Percentiles rank a stretch among this genome's conserved stretches.
Conservation (phyloP, 2,113 vertebrate genomes). For the Triplophysa dalaica region DNA sequence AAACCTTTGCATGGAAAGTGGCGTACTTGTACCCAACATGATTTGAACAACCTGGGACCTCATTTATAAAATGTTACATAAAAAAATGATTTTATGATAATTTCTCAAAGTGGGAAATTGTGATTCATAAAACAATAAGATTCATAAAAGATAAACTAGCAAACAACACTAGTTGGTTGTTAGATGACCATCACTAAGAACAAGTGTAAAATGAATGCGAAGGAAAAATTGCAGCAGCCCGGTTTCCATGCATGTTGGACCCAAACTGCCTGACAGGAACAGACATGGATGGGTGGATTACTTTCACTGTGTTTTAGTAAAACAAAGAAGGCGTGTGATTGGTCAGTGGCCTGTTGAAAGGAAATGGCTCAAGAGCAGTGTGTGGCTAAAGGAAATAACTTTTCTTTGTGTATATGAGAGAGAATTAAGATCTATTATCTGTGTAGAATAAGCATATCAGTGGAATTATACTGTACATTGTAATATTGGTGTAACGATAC, state of each 20-base stretch:
- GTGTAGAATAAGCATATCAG: not conserved
- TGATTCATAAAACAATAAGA: no score
- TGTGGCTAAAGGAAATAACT: conserved; percentile 34
- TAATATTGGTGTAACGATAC: no score
- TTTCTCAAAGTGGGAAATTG: no score
- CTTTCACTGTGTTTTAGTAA: conserved; percentile 1
- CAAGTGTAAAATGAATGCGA: not conserved
- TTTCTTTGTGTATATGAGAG: conserved; percentile 6
- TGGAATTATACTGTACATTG: no score
- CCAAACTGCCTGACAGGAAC: not conserved
- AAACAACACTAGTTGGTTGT: not conserved
- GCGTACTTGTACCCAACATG: no score
- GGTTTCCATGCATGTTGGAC: conserved; percentile 4
- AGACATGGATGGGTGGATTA: conserved; percentile 7
- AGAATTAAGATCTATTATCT: not conserved
- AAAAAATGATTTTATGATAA: no score
- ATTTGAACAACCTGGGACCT: no score
- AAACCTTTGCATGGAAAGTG: no score
- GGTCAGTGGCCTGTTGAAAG: conserved; percentile 7
- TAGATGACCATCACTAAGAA: not conserved
- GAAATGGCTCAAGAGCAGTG: conserved; percentile 20
- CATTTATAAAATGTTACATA: no score
- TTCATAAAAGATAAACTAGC: not conserved
- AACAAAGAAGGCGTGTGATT: conserved; percentile 20
- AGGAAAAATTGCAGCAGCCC: not conserved